A percentile compares a stretch with the other conserved stretches of the same genome.
These are phyloP conservation scores for Ptychadena robeensis DNA, from an alignment of 2,797 vertebrate species.

Conservation along the genomic window DNA sequence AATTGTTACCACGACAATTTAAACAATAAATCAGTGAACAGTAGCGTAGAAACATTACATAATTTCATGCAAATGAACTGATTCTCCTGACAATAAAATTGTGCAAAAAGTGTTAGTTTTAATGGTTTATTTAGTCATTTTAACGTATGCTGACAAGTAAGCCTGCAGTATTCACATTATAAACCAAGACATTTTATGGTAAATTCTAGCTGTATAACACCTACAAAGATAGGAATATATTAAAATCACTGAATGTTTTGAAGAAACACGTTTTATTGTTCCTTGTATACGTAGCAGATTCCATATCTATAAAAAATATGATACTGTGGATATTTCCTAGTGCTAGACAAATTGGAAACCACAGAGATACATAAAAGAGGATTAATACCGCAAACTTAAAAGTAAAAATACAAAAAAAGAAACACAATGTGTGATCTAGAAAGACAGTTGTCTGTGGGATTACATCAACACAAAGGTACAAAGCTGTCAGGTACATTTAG, in stretches of 20 bases:
- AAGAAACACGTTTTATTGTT: not conserved
- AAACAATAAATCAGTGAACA: not conserved
- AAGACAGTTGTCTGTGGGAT: not conserved
- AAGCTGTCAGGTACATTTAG: not conserved
- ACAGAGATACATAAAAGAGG: not conserved
- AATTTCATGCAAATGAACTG: not conserved
- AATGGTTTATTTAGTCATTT: not conserved
- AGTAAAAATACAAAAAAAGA: not conserved
- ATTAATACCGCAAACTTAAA: not conserved
- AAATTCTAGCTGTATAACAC: not conserved
- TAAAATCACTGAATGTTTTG: constrained; percentile 3
- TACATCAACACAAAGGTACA: not conserved
- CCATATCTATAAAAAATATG: not conserved
- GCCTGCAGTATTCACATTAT: not conserved
- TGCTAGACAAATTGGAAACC: constrained; percentile 17
- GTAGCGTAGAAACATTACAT: not conserved
- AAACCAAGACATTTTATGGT: not conserved
- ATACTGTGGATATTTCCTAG: not conserved
- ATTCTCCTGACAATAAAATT: not conserved
- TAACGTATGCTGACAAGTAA: not conserved
- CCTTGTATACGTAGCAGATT: not conserved
- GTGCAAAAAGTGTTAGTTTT: not conserved
- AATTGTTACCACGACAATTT: not conserved
- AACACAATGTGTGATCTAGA: not conserved
- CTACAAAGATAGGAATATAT: not conserved